Conservation (phyloP, 2,113 vertebrate genomes). For the Marmota flaviventris region DNA sequence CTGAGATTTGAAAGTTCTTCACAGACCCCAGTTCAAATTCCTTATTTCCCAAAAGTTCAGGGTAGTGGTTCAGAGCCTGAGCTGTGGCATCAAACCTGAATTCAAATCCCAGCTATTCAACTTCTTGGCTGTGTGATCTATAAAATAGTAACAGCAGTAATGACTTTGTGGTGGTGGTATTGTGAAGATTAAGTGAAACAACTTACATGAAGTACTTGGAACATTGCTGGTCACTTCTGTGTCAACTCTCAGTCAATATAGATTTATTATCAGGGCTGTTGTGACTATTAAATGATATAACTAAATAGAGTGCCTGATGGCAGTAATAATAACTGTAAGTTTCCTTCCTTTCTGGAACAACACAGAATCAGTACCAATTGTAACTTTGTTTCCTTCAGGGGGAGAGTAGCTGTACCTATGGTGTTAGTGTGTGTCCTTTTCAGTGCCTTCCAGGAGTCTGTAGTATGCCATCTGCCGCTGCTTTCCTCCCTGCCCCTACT, state of each 20-base stretch:
- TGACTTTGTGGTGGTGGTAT: neutral
- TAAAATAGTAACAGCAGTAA: neutral
- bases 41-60: neutral
- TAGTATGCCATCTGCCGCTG: neutral
- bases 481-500: neutral
- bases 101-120: neutral
- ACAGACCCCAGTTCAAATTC: neutral
- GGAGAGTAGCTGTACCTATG: neutral
- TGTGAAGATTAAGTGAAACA: neutral
- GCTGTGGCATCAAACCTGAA: neutral
- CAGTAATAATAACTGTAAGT: neutral
- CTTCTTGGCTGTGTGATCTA: neutral
- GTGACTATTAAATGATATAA: neutral
- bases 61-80: neutral
- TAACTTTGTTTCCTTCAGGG: neutral
- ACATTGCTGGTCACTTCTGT: neutral
- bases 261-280: neutral
- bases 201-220: neutral
- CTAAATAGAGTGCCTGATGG: neutral
- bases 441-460: neutral
- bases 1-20: constrained; percentile 23
- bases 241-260: neutral
- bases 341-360: neutral
- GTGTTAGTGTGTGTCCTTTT: neutral
- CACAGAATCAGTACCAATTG: neutral